A percentile compares a stretch with the other conserved stretches of the same genome.
Evolutionary conservation across 2,888 invertebrate genomes (phyloP).

Genomic region (Spatulosminthurus flaviceps): DNA sequence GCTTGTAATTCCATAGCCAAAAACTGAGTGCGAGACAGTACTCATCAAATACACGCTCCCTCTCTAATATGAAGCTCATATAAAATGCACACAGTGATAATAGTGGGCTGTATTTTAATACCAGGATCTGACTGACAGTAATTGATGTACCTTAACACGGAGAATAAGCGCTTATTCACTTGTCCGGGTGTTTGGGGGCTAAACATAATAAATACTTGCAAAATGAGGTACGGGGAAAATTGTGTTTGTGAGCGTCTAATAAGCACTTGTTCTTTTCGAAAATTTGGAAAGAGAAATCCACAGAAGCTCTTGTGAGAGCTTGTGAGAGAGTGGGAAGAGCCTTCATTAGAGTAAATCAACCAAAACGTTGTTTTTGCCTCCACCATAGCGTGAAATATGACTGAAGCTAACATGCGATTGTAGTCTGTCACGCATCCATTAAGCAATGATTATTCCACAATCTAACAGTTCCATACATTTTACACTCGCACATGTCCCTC

Average conservation of each 20-base stretch:
- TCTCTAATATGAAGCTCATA: background rate
- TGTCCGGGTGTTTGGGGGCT: conserved; percentile 2
- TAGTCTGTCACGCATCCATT: conserved; percentile 27
- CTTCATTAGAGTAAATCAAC: conserved; percentile 30
- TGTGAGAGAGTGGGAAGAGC: conserved; percentile 13
- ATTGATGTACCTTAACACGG: conserved; percentile 18
- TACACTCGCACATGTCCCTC: conserved; percentile 4
- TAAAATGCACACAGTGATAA: background rate
- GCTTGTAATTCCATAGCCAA: no score
- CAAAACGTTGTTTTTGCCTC: conserved; percentile 21
- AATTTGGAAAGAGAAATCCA: conserved; percentile 10
- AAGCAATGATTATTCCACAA: conserved; percentile 26
- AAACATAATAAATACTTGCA: conserved; percentile 3
- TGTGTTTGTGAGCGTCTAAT: background rate
- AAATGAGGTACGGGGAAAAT: background rate
- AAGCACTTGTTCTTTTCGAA: conserved; percentile 10
- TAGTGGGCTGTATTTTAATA: background rate
- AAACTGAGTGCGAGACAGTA: no score
- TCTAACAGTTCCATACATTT: conserved; percentile 10
- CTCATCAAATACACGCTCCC: no score
- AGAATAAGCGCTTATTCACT: conserved; percentile 2
- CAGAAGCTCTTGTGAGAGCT: background rate
- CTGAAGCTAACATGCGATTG: conserved; percentile 23
- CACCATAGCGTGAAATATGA: conserved; percentile 27
- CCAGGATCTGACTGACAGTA: conserved; percentile 1